Base-by-base conservation (phyloP, 2,888 invertebrate genomes). In the Odontocerum albicorne region DNA sequence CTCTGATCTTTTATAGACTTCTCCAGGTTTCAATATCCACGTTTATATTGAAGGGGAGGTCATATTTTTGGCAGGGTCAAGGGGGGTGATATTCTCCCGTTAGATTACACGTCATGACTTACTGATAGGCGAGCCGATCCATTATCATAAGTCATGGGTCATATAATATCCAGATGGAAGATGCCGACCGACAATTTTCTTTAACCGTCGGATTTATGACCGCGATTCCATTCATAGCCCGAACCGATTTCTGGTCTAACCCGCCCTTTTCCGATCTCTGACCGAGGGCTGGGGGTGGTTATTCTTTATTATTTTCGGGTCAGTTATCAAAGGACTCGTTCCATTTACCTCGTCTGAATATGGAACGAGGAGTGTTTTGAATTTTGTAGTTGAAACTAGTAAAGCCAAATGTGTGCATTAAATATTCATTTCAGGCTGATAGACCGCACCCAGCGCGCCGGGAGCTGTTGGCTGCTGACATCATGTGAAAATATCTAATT, bases 61-160 rank as follows among this genome's bases (percentile, higher is more conserved):
- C 59, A 60, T 56, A 57, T 60, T 60, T 60, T 56, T 20, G 49
- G 50, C 47, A 43, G 49, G 52, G 49, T 56, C 52, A 58, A 35
- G 53, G 43, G 40, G 43, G 53, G 43, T 46, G 42, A 58, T 58
- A 54, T 51, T 55, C 45, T 49, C 31, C 52, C 53, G 42, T 45
- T 32, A 56, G 56, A 60, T 60, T 56, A 50, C 59, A 54, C 52
- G 56, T 57, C 56, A 60, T 60, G 56, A 54, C 59, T 60, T 60
- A 60, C 59, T 57, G 59, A 60, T 60, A 53, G 59, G 56, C 50
- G 49, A 46, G 52, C 46, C 59, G 53, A 60, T 60, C 59, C 56
- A 60, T 60, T 60, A 60, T 60, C 59, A 57, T 60, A 60, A 56
- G 59, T 56, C 59, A 59, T 56, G 52, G 55, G 52, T 49, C 52